Conservation (phyloP, 2,888 invertebrate genomes). For the Calliscelio sp. region DNA sequence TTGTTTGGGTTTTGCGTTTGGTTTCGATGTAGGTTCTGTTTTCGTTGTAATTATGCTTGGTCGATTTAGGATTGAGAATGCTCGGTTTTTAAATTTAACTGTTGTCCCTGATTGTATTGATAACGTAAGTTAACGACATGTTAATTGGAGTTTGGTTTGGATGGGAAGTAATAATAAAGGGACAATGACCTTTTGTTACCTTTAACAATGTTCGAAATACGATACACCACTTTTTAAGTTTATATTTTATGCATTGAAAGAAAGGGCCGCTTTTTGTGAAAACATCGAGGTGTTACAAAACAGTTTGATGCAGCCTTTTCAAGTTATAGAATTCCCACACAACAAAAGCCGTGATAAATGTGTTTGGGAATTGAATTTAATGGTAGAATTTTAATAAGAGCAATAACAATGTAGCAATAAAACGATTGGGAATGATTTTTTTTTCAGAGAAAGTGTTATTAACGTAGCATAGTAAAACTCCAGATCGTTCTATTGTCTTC, state of each 20-base stretch:
- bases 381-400: constrained; percentile 5
- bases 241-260: neutral
- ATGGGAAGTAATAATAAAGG: neutral
- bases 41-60: no score
- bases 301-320: constrained; percentile 8
- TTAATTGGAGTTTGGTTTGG: neutral
- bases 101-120: no score
- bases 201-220: constrained; percentile 3
- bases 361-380: constrained; percentile 4
- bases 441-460: constrained; percentile 46
- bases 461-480: constrained; percentile 29
- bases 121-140: no score
- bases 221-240: constrained; percentile 1
- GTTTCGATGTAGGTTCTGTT: neutral
- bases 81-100: no score
- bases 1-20: constrained; percentile 7
- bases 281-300: constrained; percentile 13
- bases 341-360: constrained; percentile 22
- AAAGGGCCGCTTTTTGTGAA: constrained; percentile 9
- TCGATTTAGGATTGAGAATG: no score
- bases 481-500: constrained; percentile 30
- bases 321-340: constrained; percentile 2
- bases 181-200: neutral
- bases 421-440: constrained; percentile 19
- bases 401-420: constrained; percentile 22